A percentile compares a stretch with the other conserved stretches of the same genome.
These are phyloP conservation scores for Melieria omissa DNA, from an alignment of 2,888 invertebrate species.

Conservation along the genomic window DNA sequence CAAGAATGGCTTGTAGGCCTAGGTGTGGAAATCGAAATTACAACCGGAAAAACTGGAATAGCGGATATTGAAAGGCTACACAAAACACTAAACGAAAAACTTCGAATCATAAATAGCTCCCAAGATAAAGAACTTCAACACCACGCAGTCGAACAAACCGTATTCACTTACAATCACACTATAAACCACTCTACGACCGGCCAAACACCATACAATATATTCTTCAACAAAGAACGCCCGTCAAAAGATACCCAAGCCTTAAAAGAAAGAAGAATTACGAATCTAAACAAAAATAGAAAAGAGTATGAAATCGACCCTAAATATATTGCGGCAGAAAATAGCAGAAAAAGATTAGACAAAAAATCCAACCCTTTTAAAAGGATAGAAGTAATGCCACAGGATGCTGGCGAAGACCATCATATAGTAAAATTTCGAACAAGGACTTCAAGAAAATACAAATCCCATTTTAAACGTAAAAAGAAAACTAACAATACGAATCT, in stretches of 20 bases:
- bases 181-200: background rate
- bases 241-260: too few relatives aligned
- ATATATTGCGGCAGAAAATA: background rate
- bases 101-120: background rate
- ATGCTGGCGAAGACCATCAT: too few relatives aligned
- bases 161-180: background rate
- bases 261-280: background rate
- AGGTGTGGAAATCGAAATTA: background rate
- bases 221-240: too few relatives aligned
- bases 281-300: background rate
- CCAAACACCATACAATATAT: too few relatives aligned
- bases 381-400: background rate
- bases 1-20: conserved; percentile 6
- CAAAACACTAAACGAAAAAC: background rate
- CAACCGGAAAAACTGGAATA: background rate
- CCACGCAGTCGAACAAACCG: background rate
- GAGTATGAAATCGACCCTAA: too few relatives aligned
- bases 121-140: background rate
- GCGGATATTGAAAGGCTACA: background rate
- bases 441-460: too few relatives aligned
- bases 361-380: background rate
- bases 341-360: background rate
- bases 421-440: too few relatives aligned
- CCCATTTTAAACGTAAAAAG: too few relatives aligned
- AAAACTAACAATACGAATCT: too few relatives aligned